Conservation (phyloP, 1,140 invertebrate species). For the Drosophila repleta region DNA sequence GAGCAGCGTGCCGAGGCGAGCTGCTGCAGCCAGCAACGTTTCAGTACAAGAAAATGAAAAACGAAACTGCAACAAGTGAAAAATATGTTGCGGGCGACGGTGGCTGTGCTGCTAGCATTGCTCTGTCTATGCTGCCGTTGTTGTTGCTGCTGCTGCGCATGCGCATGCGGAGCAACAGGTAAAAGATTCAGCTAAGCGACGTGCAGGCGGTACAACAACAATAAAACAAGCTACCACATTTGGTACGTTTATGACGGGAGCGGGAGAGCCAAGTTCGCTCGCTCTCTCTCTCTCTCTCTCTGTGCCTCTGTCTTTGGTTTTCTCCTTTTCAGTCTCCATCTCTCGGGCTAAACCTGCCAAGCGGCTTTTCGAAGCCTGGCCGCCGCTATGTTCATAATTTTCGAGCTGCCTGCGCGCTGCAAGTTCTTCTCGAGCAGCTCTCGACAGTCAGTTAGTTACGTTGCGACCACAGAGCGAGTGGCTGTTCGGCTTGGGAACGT, state of each 20-base stretch:
- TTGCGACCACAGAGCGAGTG: conserved; percentile 69
- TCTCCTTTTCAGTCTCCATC: conserved; percentile 14
- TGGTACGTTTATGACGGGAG: conserved; percentile 55
- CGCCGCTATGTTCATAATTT: conserved; percentile 61
- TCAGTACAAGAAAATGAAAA: conserved; percentile 78
- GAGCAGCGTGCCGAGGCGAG: conserved; percentile 26
- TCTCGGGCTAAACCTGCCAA: conserved; percentile 54
- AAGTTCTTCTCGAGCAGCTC: conserved; percentile 33
- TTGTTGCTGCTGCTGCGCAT: conserved; percentile 9
- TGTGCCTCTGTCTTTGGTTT: conserved; percentile 4
- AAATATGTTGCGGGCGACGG: conserved; percentile 72
- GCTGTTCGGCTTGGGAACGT: conserved; percentile 39
- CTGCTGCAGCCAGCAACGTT: conserved; percentile 4
- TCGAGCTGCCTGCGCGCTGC: conserved; percentile 48
- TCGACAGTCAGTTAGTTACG: conserved; percentile 54
- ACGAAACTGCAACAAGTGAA: conserved; percentile 82
- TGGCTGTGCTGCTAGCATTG: conserved; percentile 16
- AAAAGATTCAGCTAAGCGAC: conserved; percentile 41
- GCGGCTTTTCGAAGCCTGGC: conserved; percentile 56
- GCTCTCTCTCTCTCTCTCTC: conserved; percentile 4
- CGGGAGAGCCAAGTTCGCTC: conserved; percentile 28
- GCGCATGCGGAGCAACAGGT: conserved; percentile 57
- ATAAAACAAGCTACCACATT: conserved; percentile 58
- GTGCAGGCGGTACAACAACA: conserved; percentile 31
- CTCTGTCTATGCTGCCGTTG: conserved; percentile 24